phyloP scores from a whole-genome alignment of 1,140 invertebrate species.

The Achatina immaculata region DNA sequence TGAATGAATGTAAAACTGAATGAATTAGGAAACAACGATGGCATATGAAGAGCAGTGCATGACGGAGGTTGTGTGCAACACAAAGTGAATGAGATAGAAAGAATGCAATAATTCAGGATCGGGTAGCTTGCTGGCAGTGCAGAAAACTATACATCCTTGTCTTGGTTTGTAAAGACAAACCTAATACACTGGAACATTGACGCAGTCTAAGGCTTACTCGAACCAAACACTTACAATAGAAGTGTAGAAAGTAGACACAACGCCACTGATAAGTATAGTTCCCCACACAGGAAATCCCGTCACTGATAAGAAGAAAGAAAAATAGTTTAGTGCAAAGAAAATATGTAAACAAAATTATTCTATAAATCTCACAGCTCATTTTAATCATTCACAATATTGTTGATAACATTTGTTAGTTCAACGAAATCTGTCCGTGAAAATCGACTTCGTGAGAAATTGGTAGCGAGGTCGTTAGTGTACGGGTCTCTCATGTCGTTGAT shows the following conservation, averaged over 20 bases:
- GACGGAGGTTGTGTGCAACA: no score
- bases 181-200: no score
- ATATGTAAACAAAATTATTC: not conserved
- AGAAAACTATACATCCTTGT: no score
- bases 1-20: not conserved
- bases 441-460: not conserved
- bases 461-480: not conserved
- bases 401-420: not conserved
- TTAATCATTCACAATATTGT: not conserved
- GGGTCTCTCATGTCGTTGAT: not conserved
- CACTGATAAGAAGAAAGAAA: constrained; percentile 42
- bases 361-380: no score
- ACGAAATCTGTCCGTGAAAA: not conserved
- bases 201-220: no score
- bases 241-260: constrained; percentile 88
- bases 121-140: no score
- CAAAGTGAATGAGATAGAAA: no score
- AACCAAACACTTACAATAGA: constrained; percentile 79
- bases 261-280: constrained; percentile 83
- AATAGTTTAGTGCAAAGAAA: not conserved
- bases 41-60: no score
- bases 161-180: no score
- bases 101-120: no score
- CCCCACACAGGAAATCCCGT: constrained; percentile 62
- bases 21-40: no score